Percentiles rank a stretch among this genome's conserved stretches.
Evolutionary conservation across 1,140 invertebrate species (phyloP).

Genomic region (Bombyx mandarina): DNA sequence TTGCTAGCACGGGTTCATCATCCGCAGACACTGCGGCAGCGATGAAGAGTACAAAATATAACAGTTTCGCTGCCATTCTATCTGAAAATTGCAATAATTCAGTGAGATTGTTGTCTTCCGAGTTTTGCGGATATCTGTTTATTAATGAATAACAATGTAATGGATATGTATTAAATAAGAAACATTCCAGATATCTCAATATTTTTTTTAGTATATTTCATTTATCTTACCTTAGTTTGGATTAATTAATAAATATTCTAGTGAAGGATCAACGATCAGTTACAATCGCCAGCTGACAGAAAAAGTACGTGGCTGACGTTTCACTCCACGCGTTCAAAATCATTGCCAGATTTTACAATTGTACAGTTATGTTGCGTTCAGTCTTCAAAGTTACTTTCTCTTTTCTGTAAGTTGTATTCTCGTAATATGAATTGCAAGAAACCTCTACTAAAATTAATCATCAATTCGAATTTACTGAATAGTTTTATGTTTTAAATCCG

Average conservation of each 20-base stretch:
- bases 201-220: background rate
- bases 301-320: slow-evolving; percentile 64
- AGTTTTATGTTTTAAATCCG: background rate
- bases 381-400: background rate
- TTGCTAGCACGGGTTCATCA: slow-evolving; percentile 78
- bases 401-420: background rate
- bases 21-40: slow-evolving; percentile 68
- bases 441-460: too few relatives aligned
- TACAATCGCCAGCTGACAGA: slow-evolving; percentile 28
- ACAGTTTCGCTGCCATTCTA: slow-evolving; percentile 54
- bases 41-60: slow-evolving; percentile 52
- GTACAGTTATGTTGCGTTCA: slow-evolving; percentile 23
- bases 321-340: slow-evolving; percentile 61
- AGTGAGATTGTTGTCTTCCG: slow-evolving; percentile 8
- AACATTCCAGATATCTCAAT: background rate
- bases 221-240: slow-evolving; percentile 19
- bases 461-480: background rate
- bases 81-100: slow-evolving; percentile 37
- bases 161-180: background rate
- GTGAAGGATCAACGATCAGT: background rate
- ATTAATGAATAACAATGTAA: slow-evolving; percentile 13
- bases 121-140: slow-evolving; percentile 5
- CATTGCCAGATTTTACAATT: slow-evolving; percentile 29
- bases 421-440: too few relatives aligned
- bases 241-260: slow-evolving; percentile 5